A percentile compares a stretch with the other conserved stretches of the same genome.
Evolutionary conservation across 2,113 vertebrate genomes (phyloP).

Genomic region (Garra rufa): DNA sequence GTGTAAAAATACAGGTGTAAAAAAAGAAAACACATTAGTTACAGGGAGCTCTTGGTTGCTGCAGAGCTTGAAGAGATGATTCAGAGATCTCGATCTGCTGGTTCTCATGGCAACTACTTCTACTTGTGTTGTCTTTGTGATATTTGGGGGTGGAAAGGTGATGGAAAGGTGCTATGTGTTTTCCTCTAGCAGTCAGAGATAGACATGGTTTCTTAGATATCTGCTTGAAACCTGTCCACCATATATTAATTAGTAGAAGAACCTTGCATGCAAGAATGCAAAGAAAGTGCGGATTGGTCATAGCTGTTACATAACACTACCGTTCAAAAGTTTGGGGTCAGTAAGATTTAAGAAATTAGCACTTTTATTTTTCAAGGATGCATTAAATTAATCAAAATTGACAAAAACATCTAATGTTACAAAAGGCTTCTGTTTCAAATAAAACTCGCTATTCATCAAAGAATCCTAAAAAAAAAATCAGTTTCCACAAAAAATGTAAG

Average conservation of each 20-base stretch:
- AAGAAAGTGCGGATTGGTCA: background rate
- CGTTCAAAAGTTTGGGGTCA: background rate
- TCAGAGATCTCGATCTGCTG: conserved; percentile 41
- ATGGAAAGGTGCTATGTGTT: conserved; percentile 42
- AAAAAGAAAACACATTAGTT: background rate
- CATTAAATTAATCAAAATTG: no score
- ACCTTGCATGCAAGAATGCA: background rate
- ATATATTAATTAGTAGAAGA: background rate
- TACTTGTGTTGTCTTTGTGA: background rate
- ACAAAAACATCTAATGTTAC: no score
- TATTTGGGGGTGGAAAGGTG: background rate
- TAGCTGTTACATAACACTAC: background rate
- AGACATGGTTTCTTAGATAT: conserved; percentile 31
- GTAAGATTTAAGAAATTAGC: background rate
- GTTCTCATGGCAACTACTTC: conserved; percentile 69
- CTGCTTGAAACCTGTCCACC: background rate
- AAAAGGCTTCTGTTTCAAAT: no score
- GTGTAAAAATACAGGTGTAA: conserved; percentile 19
- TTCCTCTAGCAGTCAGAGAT: conserved; percentile 60
- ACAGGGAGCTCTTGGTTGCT: conserved; percentile 7
- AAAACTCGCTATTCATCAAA: no score
- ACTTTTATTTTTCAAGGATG: background rate
- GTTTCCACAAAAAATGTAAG: no score
- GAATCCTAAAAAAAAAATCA: background rate
- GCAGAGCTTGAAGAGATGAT: conserved; percentile 30